Percentiles rank a stretch among this genome's conserved stretches.
phyloP scores from a whole-genome alignment of 2,888 invertebrate genomes.

The Oscheius sp. region DNA sequence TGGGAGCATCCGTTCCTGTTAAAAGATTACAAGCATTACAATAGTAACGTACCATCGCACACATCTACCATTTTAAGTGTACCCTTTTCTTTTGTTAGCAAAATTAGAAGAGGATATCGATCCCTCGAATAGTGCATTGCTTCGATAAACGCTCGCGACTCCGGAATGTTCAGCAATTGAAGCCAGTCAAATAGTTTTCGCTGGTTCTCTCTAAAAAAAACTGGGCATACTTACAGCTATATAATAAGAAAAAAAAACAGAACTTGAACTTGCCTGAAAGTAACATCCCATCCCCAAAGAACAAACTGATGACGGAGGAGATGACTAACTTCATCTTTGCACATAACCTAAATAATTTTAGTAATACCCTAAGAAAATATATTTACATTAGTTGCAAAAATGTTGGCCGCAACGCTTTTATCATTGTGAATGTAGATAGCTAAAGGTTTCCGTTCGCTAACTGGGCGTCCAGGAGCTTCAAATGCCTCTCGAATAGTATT shows the following conservation, averaged over 20 bases:
- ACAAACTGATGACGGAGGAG: constrained; percentile 90
- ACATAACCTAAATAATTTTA: constrained; percentile 76
- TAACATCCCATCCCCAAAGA: constrained; percentile 97
- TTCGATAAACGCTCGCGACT: constrained; percentile 45
- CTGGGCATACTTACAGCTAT: neutral
- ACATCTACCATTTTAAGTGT: constrained; percentile 40
- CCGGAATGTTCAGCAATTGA: constrained; percentile 45
- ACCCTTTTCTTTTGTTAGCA: constrained; percentile 59
- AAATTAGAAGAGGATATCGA: constrained; percentile 61
- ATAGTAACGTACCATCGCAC: constrained; percentile 48
- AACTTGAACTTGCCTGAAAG: constrained; percentile 76
- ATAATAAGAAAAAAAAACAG: neutral
- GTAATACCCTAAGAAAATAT: neutral
- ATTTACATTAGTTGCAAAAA: constrained; percentile 78
- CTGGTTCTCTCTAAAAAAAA: constrained; percentile 78
- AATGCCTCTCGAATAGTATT: constrained; percentile 53
- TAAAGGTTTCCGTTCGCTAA: constrained; percentile 85
- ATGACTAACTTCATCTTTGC: constrained; percentile 89
- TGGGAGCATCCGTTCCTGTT: constrained; percentile 48
- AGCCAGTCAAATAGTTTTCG: constrained; percentile 78
- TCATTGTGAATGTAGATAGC: constrained; percentile 97
- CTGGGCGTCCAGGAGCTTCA: constrained; percentile 42
- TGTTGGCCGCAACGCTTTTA: constrained; percentile 91
- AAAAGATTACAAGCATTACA: constrained; percentile 1
- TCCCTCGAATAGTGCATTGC: constrained; percentile 39